Evolutionary conservation across 1,140 invertebrate species (phyloP).

Genomic region (Oryzaephilus surinamensis): DNA sequence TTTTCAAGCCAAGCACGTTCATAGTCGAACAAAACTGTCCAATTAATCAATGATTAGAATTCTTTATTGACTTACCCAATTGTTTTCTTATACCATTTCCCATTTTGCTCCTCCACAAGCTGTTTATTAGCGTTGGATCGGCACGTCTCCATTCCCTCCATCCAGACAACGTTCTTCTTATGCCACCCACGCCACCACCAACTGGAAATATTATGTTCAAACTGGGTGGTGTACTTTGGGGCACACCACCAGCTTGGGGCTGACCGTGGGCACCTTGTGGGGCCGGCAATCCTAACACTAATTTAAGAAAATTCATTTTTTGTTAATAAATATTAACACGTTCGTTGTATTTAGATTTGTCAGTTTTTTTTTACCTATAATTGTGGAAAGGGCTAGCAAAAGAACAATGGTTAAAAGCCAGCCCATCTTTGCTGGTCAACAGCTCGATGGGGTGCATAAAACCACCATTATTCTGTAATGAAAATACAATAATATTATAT

Average conservation of each 20-base stretch:
- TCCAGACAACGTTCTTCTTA: constrained; percentile 34
- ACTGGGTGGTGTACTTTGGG: constrained; percentile 18
- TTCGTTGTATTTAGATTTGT: not conserved
- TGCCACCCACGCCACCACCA: constrained; percentile 29
- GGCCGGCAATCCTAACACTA: constrained; percentile 25
- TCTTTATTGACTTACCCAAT: constrained; percentile 39
- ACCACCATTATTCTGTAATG: not conserved
- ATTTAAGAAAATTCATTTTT: constrained; percentile 1
- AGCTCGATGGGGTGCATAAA: constrained; percentile 4
- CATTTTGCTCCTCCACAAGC: constrained; percentile 56
- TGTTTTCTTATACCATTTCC: constrained; percentile 55
- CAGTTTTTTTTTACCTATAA: constrained; percentile 15
- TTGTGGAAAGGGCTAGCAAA: constrained; percentile 21
- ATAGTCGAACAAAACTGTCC: not conserved
- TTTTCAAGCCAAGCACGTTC: not conserved
- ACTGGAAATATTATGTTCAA: constrained; percentile 19
- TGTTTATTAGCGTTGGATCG: constrained; percentile 56
- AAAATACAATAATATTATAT: not conserved
- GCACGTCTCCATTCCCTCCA: constrained; percentile 55
- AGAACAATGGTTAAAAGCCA: constrained; percentile 23
- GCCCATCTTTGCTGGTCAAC: constrained; percentile 24
- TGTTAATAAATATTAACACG: not conserved
- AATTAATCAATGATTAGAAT: no score
- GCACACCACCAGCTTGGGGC: constrained; percentile 22
- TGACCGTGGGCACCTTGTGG: constrained; percentile 28